Base-by-base conservation (phyloP, 2,888 invertebrate genomes). In the Pardosa pseudoannulata region DNA sequence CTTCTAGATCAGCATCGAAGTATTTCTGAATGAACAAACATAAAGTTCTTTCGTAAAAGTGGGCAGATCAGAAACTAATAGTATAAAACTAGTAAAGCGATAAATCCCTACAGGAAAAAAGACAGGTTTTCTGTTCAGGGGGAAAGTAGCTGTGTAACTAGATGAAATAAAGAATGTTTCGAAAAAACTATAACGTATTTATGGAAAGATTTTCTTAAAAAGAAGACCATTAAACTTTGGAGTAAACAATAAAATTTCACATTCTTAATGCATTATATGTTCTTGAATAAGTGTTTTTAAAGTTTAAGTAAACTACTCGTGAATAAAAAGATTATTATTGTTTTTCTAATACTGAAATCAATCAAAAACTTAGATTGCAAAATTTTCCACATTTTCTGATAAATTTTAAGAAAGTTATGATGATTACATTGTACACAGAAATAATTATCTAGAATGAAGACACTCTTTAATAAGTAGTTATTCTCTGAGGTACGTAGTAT, bases 31-130 rank as follows among this genome's bases (percentile, higher is more conserved):
- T 46, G n/a, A 46, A 16, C 13, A 46, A 36, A 36, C 11, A 36
- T 36, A 11, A 46, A 46, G 11, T 46, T 46, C 46, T 46, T 46
- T 2, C 2, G 11, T 46, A 16, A 46, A 46, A 46, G 46, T 16
- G 46, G 46, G n/a, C 13, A 46, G 46, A 46, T 46, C 46, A 46
- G 46, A 46, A 46, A 46, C 13, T 6, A 46, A 46, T 46, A 46
- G 46, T 46, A 46, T 46, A 16, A 46, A 46, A 46, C 46, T 46
- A 46, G 46, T 46, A 46, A 46, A 46, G 46, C 46, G 46, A 46
- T 46, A 46, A 46, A 46, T 46, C 46, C 46, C 46, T 46, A 16
- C 46, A 11, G 46, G 46, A 46, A 46, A 46, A 36, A 11, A 46
- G 13, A 46, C n/a, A 46, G 9, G 36, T 46, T 46, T 46, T 46